Conservation (phyloP, 2,113 vertebrate species). For the Triplophysa dalaica region DNA sequence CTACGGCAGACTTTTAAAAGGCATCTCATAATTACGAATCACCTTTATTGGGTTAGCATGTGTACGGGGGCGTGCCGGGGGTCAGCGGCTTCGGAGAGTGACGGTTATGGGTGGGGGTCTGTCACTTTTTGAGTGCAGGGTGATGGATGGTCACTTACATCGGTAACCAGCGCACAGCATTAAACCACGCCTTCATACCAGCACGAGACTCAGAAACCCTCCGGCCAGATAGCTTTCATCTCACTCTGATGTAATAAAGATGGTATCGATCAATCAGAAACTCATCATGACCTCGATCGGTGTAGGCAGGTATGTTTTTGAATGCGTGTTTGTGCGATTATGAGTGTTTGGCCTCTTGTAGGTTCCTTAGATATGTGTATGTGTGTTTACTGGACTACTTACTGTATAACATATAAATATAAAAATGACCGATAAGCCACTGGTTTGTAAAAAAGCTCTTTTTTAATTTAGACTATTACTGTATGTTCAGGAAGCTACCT, state of each 20-base stretch:
- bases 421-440: too few relatives aligned
- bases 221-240: conserved; percentile 6
- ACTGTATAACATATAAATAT: too few relatives aligned
- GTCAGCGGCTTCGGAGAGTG: conserved; percentile 25
- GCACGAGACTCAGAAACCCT: conserved; percentile 1
- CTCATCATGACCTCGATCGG: conserved; percentile 26
- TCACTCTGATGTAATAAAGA: conserved; percentile 38
- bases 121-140: conserved; percentile 45
- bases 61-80: neutral
- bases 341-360: neutral
- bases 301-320: conserved; percentile 19
- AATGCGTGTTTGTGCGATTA: neutral
- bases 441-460: too few relatives aligned
- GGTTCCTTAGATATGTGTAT: too few relatives aligned
- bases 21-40: conserved; percentile 55
- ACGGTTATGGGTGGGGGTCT: conserved; percentile 23
- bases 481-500: too few relatives aligned
- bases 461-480: too few relatives aligned
- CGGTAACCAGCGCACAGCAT: conserved; percentile 29
- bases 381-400: too few relatives aligned
- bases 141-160: conserved; percentile 46
- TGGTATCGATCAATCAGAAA: conserved; percentile 35
- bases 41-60: conserved; percentile 52
- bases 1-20: conserved; percentile 56
- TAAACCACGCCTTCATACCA: conserved; percentile 37